phyloP scores from a whole-genome alignment of 2,113 vertebrate genomes.

The Sinosuthora webbiana region DNA sequence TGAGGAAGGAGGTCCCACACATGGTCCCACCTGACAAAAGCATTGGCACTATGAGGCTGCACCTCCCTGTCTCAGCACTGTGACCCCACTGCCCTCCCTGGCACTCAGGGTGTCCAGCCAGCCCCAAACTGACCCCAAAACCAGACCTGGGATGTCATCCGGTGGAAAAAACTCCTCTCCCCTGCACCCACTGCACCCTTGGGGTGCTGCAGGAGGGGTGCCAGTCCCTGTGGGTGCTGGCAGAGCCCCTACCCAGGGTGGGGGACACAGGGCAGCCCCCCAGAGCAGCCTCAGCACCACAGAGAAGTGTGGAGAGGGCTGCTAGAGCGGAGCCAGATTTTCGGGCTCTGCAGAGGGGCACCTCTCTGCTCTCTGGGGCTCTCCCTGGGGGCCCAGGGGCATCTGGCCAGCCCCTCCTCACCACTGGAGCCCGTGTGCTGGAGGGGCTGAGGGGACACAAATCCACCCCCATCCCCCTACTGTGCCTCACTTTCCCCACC shows the following conservation, averaged over 20 bases:
- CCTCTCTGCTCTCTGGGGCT: not conserved
- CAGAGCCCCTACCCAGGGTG: not conserved
- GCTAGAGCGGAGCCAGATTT: not conserved
- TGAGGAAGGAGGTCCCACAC: not conserved
- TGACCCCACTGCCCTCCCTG: fast-evolving
- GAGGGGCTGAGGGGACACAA: not conserved
- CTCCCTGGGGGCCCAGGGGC: fast-evolving
- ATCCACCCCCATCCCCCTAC: fast-evolving
- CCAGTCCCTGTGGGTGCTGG: not conserved
- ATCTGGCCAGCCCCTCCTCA: not conserved
- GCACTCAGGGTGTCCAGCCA: not conserved
- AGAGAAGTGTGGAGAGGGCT: fast-evolving
- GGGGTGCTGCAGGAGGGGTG: fast-evolving
- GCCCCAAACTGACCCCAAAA: not conserved
- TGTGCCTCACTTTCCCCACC: not conserved
- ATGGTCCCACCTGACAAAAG: not conserved
- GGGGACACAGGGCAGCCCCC: not conserved
- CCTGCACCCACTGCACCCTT: not conserved
- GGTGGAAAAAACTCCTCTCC: not conserved
- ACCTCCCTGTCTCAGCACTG: not conserved
- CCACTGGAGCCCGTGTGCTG: fast-evolving
- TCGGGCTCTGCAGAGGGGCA: not conserved
- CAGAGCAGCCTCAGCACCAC: not conserved
- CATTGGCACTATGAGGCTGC: not conserved
- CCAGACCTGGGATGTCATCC: not conserved